Evolutionary conservation across 2,113 vertebrate species (phyloP), one percentile per base, ranked within the genome.

Genomic region (Heliornis fulica): DNA sequence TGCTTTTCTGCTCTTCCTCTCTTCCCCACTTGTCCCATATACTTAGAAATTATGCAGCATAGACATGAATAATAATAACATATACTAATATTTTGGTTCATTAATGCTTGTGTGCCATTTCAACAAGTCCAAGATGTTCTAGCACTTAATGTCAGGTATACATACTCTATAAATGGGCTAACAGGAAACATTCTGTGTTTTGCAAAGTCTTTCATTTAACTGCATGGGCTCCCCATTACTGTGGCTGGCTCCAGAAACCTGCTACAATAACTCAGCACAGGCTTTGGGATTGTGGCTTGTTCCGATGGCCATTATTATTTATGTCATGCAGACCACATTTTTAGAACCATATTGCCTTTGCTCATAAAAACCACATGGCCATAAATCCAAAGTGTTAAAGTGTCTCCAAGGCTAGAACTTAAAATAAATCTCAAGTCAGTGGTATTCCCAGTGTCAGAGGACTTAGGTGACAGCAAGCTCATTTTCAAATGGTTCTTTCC

Each of bases 361-460:
- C 80, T 97, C 87, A 93, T 95, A 97, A 97, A 97, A 96, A 54
- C 87, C 90, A 93, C 84, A 93, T 83, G 89, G 71, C 79, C 82
- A 86, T 97, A 97, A 97, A 97, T 98, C 90, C 78, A 81, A 90
- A 96, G 78, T 78, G 88, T 93, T 97, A 94, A 97, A 90, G 34
- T 92, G 94, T 93, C 91, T 97, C 95, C 89, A 83, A 83, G 95
- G 92, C 61, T 91, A 65, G 87, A 75, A 51, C 5, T 68, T 90
- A 90, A 91, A 94, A 94, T 96, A 96, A 95, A 94, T 96, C 86
- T 93, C 7, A 3, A 69, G 91, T 94, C 89, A 83, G 65, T 83
- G 93, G 66, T 61, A 87, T 92, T 91, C n/a, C 88, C 68, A 59
- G 23, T 77, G 64, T 64, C 80, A 76, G 56, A 92, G 78, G 88